Evolutionary conservation across 2,888 invertebrate species (phyloP).

Genomic region (Volucella inanis): DNA sequence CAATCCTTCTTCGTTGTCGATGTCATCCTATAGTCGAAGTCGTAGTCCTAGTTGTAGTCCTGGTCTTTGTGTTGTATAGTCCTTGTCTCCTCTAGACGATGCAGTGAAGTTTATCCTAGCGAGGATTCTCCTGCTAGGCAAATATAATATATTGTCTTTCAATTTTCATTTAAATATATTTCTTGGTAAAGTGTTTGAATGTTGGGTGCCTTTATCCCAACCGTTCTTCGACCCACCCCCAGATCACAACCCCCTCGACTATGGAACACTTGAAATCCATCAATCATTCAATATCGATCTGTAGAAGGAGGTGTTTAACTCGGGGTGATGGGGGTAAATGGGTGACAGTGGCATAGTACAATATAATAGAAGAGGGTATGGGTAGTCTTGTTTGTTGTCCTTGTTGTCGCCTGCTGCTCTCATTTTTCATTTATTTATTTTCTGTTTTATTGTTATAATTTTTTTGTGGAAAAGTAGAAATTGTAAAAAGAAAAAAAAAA

Average conservation of each 20-base stretch:
- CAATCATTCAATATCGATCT: conserved; percentile 74
- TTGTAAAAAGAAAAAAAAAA: conserved; percentile 19
- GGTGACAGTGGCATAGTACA: not conserved
- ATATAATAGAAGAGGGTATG: conserved; percentile 14
- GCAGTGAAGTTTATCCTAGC: conserved; percentile 36
- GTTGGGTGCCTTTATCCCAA: not conserved
- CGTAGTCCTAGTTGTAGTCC: not conserved
- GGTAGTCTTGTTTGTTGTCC: conserved; percentile 66
- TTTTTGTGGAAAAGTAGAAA: conserved; percentile 63
- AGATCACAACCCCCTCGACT: not conserved
- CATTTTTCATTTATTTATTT: conserved; percentile 76
- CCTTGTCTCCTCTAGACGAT: not conserved
- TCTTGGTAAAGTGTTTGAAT: conserved; percentile 66
- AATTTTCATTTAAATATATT: conserved; percentile 74
- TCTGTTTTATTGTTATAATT: conserved; percentile 72
- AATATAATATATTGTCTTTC: conserved; percentile 74
- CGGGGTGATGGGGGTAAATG: not conserved
- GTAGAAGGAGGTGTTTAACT: conserved; percentile 10
- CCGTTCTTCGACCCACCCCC: not conserved
- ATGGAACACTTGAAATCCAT: conserved; percentile 65
- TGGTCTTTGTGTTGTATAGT: too few species aligned
- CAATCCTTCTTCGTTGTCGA: conserved; percentile 68
- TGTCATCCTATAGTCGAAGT: not conserved
- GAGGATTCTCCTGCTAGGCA: conserved; percentile 54
- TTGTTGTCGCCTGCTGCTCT: conserved; percentile 79